These are phyloP conservation scores for Pentamera pediparva DNA, from an alignment of 53 echinoderm and acorn worm genomes.

Conservation along the genomic window DNA sequence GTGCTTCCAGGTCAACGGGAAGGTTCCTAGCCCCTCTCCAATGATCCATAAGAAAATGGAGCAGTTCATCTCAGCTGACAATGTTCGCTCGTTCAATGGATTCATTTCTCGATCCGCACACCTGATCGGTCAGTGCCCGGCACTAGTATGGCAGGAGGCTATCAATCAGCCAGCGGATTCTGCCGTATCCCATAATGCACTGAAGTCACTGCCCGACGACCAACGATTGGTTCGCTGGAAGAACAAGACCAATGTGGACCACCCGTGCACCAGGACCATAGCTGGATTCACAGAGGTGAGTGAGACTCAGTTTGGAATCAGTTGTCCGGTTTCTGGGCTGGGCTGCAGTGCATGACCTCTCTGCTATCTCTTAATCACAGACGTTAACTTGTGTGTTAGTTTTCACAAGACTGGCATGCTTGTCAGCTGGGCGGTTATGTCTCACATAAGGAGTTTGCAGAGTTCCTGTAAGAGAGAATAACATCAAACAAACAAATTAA, in stretches of 20 bases:
- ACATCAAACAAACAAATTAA: too few relatives aligned
- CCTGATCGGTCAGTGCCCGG: slow-evolving; percentile 72
- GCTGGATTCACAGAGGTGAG: slow-evolving; percentile 70
- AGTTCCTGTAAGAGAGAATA: too few relatives aligned
- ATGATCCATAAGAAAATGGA: slow-evolving; percentile 60
- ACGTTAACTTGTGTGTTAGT: too few relatives aligned
- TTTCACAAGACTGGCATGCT: too few relatives aligned
- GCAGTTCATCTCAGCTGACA: slow-evolving; percentile 56
- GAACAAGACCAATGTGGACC: slow-evolving; percentile 66
- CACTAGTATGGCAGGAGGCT: slow-evolving; percentile 86
- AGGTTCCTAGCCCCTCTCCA: slow-evolving; percentile 27
- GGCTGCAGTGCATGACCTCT: too few relatives aligned
- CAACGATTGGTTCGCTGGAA: slow-evolving; percentile 64
- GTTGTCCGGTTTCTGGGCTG: too few relatives aligned
- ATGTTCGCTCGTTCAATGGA: slow-evolving; percentile 53
- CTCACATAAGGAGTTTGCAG: too few relatives aligned
- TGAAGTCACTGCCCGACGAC: slow-evolving; percentile 8
- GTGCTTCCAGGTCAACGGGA: slow-evolving; percentile 52
- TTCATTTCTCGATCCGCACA: slow-evolving; percentile 78
- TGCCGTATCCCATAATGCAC: slow-evolving; percentile 47
- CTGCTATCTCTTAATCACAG: too few relatives aligned
- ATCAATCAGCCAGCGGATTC: slow-evolving; percentile 75
- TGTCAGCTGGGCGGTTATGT: too few relatives aligned
- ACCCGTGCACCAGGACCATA: slow-evolving; percentile 71
- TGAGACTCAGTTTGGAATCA: too few relatives aligned